Evolutionary conservation across 2,797 vertebrate species (phyloP), one percentile per base, ranked within the genome.

Genomic region (Geotrypetes seraphini): DNA sequence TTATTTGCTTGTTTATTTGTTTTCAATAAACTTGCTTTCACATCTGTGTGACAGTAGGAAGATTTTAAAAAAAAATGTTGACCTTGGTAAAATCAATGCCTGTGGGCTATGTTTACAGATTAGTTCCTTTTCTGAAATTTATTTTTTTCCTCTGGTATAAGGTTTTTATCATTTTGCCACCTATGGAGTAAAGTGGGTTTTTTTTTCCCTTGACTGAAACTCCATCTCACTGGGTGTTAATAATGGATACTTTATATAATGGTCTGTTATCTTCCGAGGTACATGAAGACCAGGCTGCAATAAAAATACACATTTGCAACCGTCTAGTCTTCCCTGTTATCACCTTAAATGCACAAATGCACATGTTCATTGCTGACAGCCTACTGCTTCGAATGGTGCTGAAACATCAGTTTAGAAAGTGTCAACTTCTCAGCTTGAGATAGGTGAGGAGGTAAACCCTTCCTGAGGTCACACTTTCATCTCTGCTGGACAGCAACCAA

Each of bases 321-420:
- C 50, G 41, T 7, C 11, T 36, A 33, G 10, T 5, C n/a, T 50
- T 24, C 36, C 27, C 36, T 30, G 0, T 43, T 45, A 52, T 44
- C 25, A 39, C 4, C 19, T 49, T 53, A 48, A n/a, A n/a, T n/a
- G n/a, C n/a, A n/a, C n/a, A 58, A 67, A 32, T 39, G 12, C 36
- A 19, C 50, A 30, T 5, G 3, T 66, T 52, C 19, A 33, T 38
- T 43, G 25, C 39, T 29, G 38, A 2, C 24, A 32, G 44, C 40
- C 38, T 24, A 25, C 28, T 36, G 26, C 38, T 33, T 12, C 38
- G 41, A 9, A 37, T 31, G 16, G 21, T 47, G 46, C 22, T 14
- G 5, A 44, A 57, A 20, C 26, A 28, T 41, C 31, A 7, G 21
- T 22, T 20, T 22, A 30, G 23, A 50, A 46, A n/a, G n/a, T n/a